A percentile compares a stretch with the other conserved stretches of the same genome.
Evolutionary conservation across 2,888 invertebrate genomes (phyloP).

Genomic region (Drosophila paucipuncta): DNA sequence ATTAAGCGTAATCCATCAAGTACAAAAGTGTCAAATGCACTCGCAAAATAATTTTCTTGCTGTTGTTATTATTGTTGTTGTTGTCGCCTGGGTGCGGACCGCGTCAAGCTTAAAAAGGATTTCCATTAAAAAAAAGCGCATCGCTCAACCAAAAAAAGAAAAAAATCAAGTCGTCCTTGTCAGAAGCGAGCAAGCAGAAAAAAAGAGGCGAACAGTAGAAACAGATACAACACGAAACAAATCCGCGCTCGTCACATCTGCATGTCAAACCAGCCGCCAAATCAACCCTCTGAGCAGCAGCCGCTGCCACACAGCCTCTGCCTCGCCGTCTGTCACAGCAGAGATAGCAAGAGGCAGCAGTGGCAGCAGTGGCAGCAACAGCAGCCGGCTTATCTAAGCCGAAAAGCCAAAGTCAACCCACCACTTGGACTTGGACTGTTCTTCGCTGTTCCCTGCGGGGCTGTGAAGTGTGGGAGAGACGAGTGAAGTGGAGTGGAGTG

Average conservation of each 20-base stretch:
- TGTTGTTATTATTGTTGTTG: neutral
- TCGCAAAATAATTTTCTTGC: conserved; percentile 67
- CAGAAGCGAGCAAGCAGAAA: conserved; percentile 27
- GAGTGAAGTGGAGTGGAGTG: too few relatives aligned
- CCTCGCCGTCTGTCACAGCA: conserved; percentile 58
- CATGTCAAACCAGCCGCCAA: conserved; percentile 74
- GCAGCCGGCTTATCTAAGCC: conserved; percentile 72
- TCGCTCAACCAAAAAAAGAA: conserved; percentile 51
- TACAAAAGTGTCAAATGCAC: conserved; percentile 85
- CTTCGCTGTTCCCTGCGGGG: conserved; percentile 12
- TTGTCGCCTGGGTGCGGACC: conserved; percentile 15
- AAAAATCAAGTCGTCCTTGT: conserved; percentile 72
- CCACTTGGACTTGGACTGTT: conserved; percentile 37
- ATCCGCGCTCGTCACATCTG: conserved; percentile 80
- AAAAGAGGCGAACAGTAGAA: conserved; percentile 16
- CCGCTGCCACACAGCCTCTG: neutral
- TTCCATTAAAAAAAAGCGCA: conserved; percentile 62
- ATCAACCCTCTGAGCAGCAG: conserved; percentile 60
- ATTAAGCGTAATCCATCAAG: conserved; percentile 85
- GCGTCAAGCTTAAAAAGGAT: conserved; percentile 55
- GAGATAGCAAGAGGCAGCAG: conserved; percentile 54
- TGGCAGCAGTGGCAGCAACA: conserved; percentile 24
- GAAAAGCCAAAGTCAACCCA: conserved; percentile 70
- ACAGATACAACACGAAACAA: conserved; percentile 72
- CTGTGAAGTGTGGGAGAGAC: neutral